Base-by-base conservation (phyloP, 2,888 invertebrate genomes). In the Rhabditoides inermis region DNA sequence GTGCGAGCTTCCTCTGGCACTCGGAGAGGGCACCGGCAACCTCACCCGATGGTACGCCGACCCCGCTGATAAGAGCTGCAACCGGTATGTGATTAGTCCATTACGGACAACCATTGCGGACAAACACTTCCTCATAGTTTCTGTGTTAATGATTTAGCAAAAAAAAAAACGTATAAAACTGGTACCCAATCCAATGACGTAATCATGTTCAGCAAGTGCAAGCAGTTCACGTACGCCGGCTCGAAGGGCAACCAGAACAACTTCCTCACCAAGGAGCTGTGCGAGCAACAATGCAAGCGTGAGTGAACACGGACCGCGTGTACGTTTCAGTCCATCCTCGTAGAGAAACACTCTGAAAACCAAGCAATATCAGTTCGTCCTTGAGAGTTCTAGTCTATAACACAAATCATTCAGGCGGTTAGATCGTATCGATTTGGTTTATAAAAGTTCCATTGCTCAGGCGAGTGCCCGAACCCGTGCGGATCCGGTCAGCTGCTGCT, bases 211-310 rank as follows among this genome's bases (percentile, higher is more conserved):
- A 6, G 7, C 50, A 60, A 63, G 40, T 74, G 74, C 55, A 70
- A 71, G 49, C 62, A 67, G 7, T 74, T 74, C 60, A 60, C 56
- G n/a, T 74, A 74, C 55, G 58, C 61, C 27, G 71, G 72, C 40
- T 54, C 66, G 20, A 65, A 68, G 35, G 74, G 74, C 52, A 74
- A 74, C 39, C 74, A 74, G 55, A 74, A 74, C 62, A 74, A 74
- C 55, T 74, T 73, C 58, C 45, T 72, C 28, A 68, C 67, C 18
- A 72, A 72, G 46, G 64, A 67, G 32, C 59, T 60, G 40, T 76
- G 76, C 48, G 75, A 73, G 49, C 55, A 58, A 18, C 63, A 56
- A 15, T 71, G 69, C 47, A 63, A 63, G 47, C 49, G 67, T 68
- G 36, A 44, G 62, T 44, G 0, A 6, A 10, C n/a, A n/a, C n/a